Base-by-base conservation (phyloP, 2,888 invertebrate genomes). In the Nomada flava region DNA sequence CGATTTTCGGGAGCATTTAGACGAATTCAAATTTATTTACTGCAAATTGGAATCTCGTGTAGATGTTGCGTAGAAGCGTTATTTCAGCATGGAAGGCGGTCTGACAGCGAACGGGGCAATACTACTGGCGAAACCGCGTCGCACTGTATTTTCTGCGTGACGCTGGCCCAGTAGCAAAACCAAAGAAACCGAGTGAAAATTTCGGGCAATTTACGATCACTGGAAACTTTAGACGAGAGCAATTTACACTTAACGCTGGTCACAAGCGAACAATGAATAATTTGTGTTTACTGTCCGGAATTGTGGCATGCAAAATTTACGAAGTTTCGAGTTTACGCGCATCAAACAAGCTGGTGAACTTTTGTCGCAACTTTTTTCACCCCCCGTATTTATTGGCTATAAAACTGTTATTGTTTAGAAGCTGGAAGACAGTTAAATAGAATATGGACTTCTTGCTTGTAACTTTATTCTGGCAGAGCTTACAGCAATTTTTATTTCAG, bases 41-140 rank as follows among this genome's bases (percentile, higher is more conserved):
- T 71, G 71, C 59, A 76, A 76, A 64, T 76, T 76, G 71, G 42
- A 76, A 59, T 52, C 15, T 29, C 52, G 70, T 59, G 52, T 70
- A 36, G 47, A 42, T 63, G 57, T 64, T 36, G 55, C 63, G 47
- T 57, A 57, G 15, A 20, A 71, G 18, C 59, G 42, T 52, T 71
- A 55, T 65, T 65, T 76, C 65, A 9, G 20, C 47, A 13, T 36
- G 55, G 60, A 69, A 62, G 69, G 55, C 20, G 20, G 62, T 69
- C 75, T 62, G 75, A 75, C 75, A 62, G 42, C 20, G 26, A 20
- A 55, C 68, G 55, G 20, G 62, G 23, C 62, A 11, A 47, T 55
- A 68, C 68, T 50, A 62, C 13, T 53, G 60, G 20, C 11, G 5
- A 36, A 57, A 68, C 68, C 60, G n/a, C 53, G 18, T 44, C 10